A percentile compares a stretch with the other conserved stretches of the same genome.
Evolutionary conservation across 2,113 vertebrate species (phyloP).

Genomic region (Stigmatopora argus): DNA sequence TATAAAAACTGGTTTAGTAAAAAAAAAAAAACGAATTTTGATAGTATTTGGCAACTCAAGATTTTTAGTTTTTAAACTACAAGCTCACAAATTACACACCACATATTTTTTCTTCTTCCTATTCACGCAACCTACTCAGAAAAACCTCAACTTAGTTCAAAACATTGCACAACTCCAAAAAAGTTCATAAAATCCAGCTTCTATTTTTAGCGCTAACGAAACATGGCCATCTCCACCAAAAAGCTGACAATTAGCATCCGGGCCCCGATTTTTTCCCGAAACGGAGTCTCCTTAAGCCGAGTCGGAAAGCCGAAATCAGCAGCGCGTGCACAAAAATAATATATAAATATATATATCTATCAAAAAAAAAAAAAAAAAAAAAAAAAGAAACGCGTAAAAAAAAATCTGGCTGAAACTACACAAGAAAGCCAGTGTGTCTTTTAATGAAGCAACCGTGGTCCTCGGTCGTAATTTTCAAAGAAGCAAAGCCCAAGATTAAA

Average conservation of each 20-base stretch:
- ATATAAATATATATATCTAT: slow-evolving; percentile 48
- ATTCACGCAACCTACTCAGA: too few species aligned
- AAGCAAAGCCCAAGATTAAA: slow-evolving; percentile 75
- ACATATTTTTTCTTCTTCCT: too few species aligned
- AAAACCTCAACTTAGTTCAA: too few species aligned
- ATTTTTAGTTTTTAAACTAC: too few species aligned
- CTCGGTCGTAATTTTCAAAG: slow-evolving; percentile 81
- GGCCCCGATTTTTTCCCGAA: slow-evolving; percentile 39
- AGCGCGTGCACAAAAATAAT: slow-evolving; percentile 63
- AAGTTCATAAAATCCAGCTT: neutral
- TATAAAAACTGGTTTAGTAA: too few species aligned
- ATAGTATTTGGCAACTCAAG: too few species aligned
- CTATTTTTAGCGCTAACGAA: neutral
- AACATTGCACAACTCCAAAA: neutral
- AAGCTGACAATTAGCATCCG: slow-evolving; percentile 21
- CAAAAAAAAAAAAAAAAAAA: slow-evolving; percentile 70
- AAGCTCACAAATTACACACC: too few species aligned
- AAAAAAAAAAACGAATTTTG: too few species aligned
- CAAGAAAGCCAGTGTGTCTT: slow-evolving; percentile 78
- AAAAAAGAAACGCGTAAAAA: slow-evolving; percentile 68
- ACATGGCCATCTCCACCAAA: neutral
- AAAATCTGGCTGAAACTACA: slow-evolving; percentile 77
- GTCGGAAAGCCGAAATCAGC: slow-evolving; percentile 65
- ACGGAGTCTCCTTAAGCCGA: slow-evolving; percentile 37
- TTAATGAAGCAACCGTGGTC: slow-evolving; percentile 80